Evolutionary conservation across 2,797 vertebrate genomes (phyloP), one percentile per base, ranked within the genome.

Genomic region (Sternarchorhynchus goeldii): DNA sequence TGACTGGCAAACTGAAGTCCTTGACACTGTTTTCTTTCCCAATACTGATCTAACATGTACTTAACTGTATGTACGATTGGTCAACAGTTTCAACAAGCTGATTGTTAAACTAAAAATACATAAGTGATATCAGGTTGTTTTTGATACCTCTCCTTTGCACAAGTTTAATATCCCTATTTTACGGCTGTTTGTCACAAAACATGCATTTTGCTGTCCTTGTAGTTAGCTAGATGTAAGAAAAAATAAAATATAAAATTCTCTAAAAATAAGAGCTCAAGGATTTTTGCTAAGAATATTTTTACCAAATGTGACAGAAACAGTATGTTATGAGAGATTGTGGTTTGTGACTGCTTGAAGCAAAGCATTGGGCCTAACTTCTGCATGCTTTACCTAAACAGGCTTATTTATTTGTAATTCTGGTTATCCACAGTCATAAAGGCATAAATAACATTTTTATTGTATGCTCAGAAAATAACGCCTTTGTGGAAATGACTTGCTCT

Each of bases 321-420:
- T 36, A 36, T 36, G 34, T 36, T 36, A 1, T 69, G 72, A 45
- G 63, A 57, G 70, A 68, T 75, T 79, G 76, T 64, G 78, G 56
- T 57, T 80, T 65, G 17, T 83, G 66, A 80, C 29, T 63, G 50
- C 57, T 65, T 77, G 72, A 85, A 79, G 39, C 39, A 1, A 50
- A 12, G 10, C 25, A 25, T 25, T 25, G 25, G 25, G 68, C 79
- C 87, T 89, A 83, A 80, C 77, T 87, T 89, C 82, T 87, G 84
- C 84, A 87, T 82, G 84, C 82, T 88, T 90, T 80, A 83, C 83
- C 84, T 81, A 73, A 82, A 68, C 75, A 81, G 73, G 82, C 90
- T 82, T 86, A 86, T 87, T 84, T 72, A 78, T 81, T 87, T 84
- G 71, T 79, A 80, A 80, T 83, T 77, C 39, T 74, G 76, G 58